Base-by-base conservation (phyloP, 2,113 vertebrate genomes). In the Eonycteris spelaea region DNA sequence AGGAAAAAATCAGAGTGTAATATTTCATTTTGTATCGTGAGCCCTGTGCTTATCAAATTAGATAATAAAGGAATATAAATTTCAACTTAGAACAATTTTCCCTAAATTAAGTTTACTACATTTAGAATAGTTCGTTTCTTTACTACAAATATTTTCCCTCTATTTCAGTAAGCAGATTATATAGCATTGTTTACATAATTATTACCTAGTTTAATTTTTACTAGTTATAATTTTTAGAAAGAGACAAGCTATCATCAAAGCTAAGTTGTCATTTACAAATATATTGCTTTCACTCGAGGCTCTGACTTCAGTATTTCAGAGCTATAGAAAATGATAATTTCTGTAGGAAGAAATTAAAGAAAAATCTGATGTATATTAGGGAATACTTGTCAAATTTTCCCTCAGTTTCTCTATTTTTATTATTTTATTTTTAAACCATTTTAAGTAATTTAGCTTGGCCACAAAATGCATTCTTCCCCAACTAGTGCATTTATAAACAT, bases 111-210 rank as follows among this genome's bases (percentile, higher is more conserved):
- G 86, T 87, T 90, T 80, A 45, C 10, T 93, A 2, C 45, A n/a
- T 88, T 74, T 95, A 45, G 14, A 43, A 77, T 90, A 74, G 10
- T 94, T 86, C 11, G 8, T 73, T 88, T 86, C 67, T 94, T 88
- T 93, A 45, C 33, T 91, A 1, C 2, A 82, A 38, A 82, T 92
- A 5, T 18, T 96, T 96, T 91, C 67, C 57, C n/a, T 94, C 68
- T 95, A 26, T 94, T 91, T 21, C 2, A 94, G 7, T 78, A 79
- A 80, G 30, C 86, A 93, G 33, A 83, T 90, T 51, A 51, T 78
- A 80, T 71, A 57, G 21, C 33, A 75, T 67, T 94, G 48, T 67
- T 90, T 90, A 83, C 4, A 28, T 67, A 82, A 53, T 86, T 87
- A 48, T 84, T 91, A 77, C 33, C n/a, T 28, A 51, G 48, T 51